Percentiles rank a stretch among this genome's conserved stretches.
These are phyloP conservation scores for Limanda limanda DNA, from an alignment of 2,113 vertebrate genomes.

Conservation along the genomic window DNA sequence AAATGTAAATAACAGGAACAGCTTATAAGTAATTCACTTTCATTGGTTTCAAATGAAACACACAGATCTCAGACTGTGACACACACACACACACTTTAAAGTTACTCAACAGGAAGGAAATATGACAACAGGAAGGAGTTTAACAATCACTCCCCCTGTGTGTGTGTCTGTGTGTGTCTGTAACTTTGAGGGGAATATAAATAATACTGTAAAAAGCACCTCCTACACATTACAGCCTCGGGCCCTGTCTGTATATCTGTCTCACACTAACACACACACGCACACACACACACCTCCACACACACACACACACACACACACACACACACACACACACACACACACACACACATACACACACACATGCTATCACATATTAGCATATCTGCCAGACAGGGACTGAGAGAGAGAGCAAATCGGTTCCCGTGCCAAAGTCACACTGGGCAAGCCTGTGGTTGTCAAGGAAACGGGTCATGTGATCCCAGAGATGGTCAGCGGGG, in stretches of 20 bases:
- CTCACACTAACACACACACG: not conserved
- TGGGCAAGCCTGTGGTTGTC: slow-evolving; percentile 57
- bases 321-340: not conserved
- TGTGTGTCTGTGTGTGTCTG: slow-evolving; percentile 31
- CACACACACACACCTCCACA: not conserved
- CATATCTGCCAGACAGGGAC: slow-evolving; percentile 55
- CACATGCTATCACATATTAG: slow-evolving; percentile 14
- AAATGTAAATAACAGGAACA: too few relatives aligned
- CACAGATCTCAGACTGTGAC: not conserved
- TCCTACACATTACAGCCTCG: slow-evolving; percentile 20
- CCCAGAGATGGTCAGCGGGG: slow-evolving; percentile 50
- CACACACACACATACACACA: slow-evolving; percentile 5
- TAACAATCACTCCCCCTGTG: slow-evolving; percentile 58
- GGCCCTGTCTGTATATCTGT: not conserved
- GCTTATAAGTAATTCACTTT: too few relatives aligned
- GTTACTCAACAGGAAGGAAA: slow-evolving; percentile 78
- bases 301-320: not conserved
- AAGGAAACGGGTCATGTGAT: slow-evolving; percentile 59
- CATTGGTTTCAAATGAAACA: not conserved
- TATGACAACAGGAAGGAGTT: slow-evolving; percentile 72
- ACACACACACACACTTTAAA: slow-evolving; percentile 35
- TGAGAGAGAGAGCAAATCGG: slow-evolving; percentile 6
- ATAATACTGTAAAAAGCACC: slow-evolving; percentile 28
- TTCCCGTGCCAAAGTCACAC: slow-evolving; percentile 52
- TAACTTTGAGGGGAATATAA: slow-evolving; percentile 2